Evolutionary conservation across 2,888 invertebrate species (phyloP).

Genomic region (Erebia palarica): DNA sequence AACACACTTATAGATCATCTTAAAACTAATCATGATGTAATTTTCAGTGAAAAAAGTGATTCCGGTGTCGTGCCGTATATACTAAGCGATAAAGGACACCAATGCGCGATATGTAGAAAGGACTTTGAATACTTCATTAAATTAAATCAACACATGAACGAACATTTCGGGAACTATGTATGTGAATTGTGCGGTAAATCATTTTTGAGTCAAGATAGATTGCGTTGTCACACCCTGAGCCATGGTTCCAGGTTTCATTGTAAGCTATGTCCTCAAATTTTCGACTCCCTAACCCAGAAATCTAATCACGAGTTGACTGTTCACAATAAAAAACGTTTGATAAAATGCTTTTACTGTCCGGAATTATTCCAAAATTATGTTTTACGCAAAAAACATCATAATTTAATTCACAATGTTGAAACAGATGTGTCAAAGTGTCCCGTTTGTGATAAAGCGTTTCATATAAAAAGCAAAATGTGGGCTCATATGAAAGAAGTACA

Average conservation of each 20-base stretch:
- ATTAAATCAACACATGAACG: slow-evolving; percentile 74
- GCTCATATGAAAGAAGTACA: slow-evolving; percentile 72
- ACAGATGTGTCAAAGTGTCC: slow-evolving; percentile 59
- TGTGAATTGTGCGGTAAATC: slow-evolving; percentile 73
- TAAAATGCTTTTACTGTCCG: slow-evolving; percentile 63
- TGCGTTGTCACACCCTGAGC: slow-evolving; percentile 59
- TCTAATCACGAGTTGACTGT: slow-evolving; percentile 57
- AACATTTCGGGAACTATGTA: slow-evolving; percentile 65
- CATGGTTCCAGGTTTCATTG: slow-evolving; percentile 65
- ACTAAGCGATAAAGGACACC: slow-evolving; percentile 50
- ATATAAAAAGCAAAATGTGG: slow-evolving; percentile 63
- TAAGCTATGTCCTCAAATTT: slow-evolving; percentile 55
- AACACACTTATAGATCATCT: slow-evolving; percentile 56
- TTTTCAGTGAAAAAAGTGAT: slow-evolving; percentile 54
- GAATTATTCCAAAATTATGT: slow-evolving; percentile 63
- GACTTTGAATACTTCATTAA: slow-evolving; percentile 69
- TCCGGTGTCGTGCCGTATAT: slow-evolving; percentile 67
- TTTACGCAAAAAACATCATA: slow-evolving; percentile 61
- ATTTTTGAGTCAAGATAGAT: slow-evolving; percentile 63
- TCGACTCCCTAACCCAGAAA: slow-evolving; percentile 59
- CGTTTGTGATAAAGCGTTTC: slow-evolving; percentile 62
- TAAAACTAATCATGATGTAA: slow-evolving; percentile 51
- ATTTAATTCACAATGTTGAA: slow-evolving; percentile 53
- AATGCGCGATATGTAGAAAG: slow-evolving; percentile 63
- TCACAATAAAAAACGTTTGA: slow-evolving; percentile 56